Conservation (phyloP, 2,888 invertebrate genomes). For the Plebejus argus region DNA sequence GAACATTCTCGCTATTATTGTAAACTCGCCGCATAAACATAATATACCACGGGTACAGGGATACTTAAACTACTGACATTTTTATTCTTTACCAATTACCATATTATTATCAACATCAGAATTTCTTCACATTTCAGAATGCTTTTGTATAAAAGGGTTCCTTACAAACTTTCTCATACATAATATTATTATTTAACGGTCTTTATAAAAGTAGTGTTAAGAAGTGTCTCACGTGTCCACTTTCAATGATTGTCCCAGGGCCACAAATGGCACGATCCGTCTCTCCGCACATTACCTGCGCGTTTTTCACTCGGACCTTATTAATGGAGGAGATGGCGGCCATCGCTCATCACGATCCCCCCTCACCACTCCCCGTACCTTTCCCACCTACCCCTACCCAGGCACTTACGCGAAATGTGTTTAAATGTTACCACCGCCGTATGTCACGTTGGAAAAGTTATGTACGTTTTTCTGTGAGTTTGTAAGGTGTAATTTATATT, state of each 20-base stretch:
- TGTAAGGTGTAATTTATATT: no score
- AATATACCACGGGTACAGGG: no score
- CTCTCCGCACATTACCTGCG: constrained; percentile 8
- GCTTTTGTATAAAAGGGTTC: no score
- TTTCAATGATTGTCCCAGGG: neutral
- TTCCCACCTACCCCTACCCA: constrained; percentile 35
- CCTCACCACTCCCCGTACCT: constrained; percentile 50
- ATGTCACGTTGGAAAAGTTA: neutral
- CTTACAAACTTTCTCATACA: no score
- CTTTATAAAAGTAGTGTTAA: neutral
- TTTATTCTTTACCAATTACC: no score
- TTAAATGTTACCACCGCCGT: neutral
- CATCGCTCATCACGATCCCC: constrained; percentile 43
- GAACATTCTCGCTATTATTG: no score
- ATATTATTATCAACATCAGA: no score
- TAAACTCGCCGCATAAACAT: no score
- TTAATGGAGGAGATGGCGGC: constrained; percentile 33
- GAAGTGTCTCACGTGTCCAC: neutral
- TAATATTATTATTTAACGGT: no score
- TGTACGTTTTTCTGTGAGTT: no score
- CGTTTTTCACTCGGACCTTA: constrained; percentile 26
- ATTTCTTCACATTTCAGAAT: no score
- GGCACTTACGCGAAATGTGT: neutral
- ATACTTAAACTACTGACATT: no score
- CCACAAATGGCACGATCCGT: neutral